These are phyloP conservation scores for Gadus chalcogrammus DNA, from an alignment of 2,113 vertebrate species.

Conservation along the genomic window DNA sequence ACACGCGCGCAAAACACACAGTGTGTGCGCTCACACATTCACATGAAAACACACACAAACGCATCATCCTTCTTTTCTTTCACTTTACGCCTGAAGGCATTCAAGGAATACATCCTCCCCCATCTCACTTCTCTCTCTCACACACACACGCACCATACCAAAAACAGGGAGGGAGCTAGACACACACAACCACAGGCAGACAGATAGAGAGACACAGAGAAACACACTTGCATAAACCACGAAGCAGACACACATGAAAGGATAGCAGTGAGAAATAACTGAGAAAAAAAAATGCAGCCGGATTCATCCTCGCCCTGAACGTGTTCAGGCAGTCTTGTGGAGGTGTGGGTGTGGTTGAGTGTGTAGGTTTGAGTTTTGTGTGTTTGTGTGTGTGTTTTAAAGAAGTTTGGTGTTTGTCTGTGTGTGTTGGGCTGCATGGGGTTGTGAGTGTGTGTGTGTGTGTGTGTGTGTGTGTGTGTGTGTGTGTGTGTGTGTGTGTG, in stretches of 20 bases:
- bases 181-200: constrained; percentile 23
- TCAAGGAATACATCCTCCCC: constrained; percentile 66
- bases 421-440: too few relatives aligned
- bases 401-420: too few relatives aligned
- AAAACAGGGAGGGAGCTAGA: constrained; percentile 4
- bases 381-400: too few relatives aligned
- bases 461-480: too few relatives aligned
- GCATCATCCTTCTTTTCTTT: constrained; percentile 29
- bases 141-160: constrained; percentile 22
- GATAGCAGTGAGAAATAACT: too few relatives aligned
- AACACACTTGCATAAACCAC: constrained; percentile 10
- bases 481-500: not conserved
- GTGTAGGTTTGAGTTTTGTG: constrained; percentile 7
- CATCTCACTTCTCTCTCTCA: constrained; percentile 32
- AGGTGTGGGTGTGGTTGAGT: not conserved
- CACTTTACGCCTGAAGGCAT: constrained; percentile 66
- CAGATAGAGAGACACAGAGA: too few relatives aligned
- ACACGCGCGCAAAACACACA: too few relatives aligned
- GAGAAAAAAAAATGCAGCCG: too few relatives aligned
- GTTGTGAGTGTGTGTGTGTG: too few relatives aligned
- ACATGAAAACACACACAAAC: constrained; percentile 8
- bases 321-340: constrained; percentile 43
- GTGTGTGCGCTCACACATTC: not conserved
- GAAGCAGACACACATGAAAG: too few relatives aligned
- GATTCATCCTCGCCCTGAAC: constrained; percentile 49